Evolutionary conservation across 2,888 invertebrate genomes (phyloP), one percentile per base, ranked within the genome.

Genomic region (Meliscaeva auricollis): DNA sequence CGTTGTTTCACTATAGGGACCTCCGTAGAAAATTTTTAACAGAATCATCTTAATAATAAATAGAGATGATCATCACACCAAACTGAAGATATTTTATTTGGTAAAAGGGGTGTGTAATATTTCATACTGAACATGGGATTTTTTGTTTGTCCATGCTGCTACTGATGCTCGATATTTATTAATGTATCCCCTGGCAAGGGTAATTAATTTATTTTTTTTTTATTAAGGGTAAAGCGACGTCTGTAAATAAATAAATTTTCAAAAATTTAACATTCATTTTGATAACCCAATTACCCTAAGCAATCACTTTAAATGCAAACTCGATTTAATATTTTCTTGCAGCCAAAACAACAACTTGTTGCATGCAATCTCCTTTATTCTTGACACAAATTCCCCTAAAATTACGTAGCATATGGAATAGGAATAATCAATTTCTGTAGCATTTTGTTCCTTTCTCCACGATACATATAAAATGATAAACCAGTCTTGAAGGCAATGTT

Each of bases 61-160:
- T 30, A 54, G 17, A 30, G 30, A 35, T 50, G 68, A 56, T 73
- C 41, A 58, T 15, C 32, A 62, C 60, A 60, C 30, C 9, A 41
- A 72, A 26, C 32, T 50, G 13, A 17, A 15, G 3, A 35, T 17
- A 58, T 32, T n/a, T 44, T 5, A 44, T 3, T n/a, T 41, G 46
- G 22, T n/a, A 44, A 46, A 72, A 66, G 50, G 77, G 66, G 81
- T 76, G 81, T 76, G 70, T 77, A 58, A 58, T 72, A 77, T 77
- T 60, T 82, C 78, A 77, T 62, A 35, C 17, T 32, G 69, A 58
- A 58, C 11, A 20, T 22, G 41, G 58, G 38, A 17, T 38, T 30
- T 35, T 52, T 30, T 62, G 35, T 6, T 44, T 70, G 56, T 41
- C 32, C 64, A 64, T 50, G 38, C 26, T 72, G 78, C 46, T 64